These are phyloP conservation scores for Drosophila mettleri DNA, from an alignment of 2,888 invertebrate species.

Conservation along the genomic window DNA sequence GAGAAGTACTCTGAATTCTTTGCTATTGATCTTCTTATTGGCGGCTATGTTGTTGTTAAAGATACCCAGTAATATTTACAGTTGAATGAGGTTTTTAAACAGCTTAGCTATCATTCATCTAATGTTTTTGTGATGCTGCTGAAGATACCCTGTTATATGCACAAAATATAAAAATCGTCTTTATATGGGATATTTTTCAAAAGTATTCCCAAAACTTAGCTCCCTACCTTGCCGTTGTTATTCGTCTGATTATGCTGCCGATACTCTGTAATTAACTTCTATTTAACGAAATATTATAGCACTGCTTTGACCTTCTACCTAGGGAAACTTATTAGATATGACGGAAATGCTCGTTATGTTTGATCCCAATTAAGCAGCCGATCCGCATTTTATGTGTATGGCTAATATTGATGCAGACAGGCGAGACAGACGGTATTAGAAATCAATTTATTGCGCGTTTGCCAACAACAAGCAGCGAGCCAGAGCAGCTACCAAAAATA, in stretches of 20 bases:
- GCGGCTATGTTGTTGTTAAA: neutral
- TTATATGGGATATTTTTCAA: neutral
- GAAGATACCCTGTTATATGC: neutral
- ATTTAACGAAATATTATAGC: neutral
- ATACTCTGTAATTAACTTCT: neutral
- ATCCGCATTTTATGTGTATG: conserved; percentile 18
- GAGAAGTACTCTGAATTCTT: neutral
- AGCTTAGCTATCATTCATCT: too few species aligned
- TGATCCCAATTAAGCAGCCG: conserved; percentile 44
- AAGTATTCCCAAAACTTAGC: neutral
- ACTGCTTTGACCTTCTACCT: neutral
- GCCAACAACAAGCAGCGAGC: conserved; percentile 56
- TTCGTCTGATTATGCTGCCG: neutral
- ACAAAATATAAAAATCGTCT: too few species aligned
- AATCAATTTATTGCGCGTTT: conserved; percentile 77
- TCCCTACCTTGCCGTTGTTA: neutral
- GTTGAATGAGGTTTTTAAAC: too few species aligned
- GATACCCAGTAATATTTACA: neutral
- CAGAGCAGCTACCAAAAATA: conserved; percentile 39
- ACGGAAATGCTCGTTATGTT: conserved; percentile 47
- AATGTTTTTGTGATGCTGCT: neutral
- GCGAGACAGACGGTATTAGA: conserved; percentile 62
- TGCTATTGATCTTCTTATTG: neutral
- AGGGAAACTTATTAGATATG: conserved; percentile 17
- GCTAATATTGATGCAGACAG: conserved; percentile 45